Evolutionary conservation across 2,797 vertebrate genomes (phyloP).

Genomic region (Muscicapa comitata): DNA sequence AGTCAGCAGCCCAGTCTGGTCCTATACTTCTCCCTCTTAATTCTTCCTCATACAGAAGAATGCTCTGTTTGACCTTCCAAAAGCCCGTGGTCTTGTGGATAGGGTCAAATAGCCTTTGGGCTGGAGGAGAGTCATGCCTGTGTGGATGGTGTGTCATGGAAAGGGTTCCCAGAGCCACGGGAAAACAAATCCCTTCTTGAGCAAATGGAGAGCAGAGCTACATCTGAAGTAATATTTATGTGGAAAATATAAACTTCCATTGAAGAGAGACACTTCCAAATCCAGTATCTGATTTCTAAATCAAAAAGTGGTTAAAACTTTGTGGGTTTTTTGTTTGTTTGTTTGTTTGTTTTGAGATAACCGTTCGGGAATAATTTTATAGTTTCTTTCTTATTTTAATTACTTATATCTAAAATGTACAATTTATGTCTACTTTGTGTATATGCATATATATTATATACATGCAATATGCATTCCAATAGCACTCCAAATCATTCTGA

Average conservation of each 20-base stretch:
- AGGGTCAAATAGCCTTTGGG: neutral
- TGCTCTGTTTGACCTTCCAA: neutral
- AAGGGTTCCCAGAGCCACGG: neutral
- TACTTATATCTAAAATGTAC: neutral
- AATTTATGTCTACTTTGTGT: neutral
- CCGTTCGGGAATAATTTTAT: neutral
- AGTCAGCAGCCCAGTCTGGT: neutral
- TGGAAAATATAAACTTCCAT: neutral
- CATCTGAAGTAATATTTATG: neutral
- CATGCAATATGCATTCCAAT: neutral
- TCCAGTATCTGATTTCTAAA: neutral
- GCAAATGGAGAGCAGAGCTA: neutral
- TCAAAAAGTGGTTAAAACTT: neutral
- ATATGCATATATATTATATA: neutral
- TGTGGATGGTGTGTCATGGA: neutral
- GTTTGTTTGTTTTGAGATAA: neutral
- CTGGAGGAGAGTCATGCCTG: neutral
- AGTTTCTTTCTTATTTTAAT: neutral
- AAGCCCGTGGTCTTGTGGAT: accelerated
- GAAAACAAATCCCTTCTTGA: neutral
- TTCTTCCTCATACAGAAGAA: neutral
- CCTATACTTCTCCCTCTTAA: neutral
- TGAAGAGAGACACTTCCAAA: neutral
- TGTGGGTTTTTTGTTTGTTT: neutral
- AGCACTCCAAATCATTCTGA: neutral